Base-by-base conservation (phyloP, 2,888 invertebrate genomes). In the Petrolisthes cinctipes region DNA sequence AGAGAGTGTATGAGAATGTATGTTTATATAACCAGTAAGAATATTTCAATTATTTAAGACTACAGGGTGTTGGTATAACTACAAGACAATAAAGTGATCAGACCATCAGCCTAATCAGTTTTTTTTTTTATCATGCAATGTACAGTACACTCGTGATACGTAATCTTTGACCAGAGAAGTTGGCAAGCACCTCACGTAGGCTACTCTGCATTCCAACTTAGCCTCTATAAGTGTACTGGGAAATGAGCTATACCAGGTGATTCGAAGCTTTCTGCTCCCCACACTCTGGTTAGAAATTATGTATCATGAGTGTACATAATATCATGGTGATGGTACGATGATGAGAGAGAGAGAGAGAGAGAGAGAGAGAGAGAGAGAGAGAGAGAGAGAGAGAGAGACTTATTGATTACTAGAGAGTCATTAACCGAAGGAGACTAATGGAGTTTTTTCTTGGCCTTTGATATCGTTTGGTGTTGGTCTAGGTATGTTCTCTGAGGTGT, bases 331-430 rank as follows among this genome's bases (percentile, higher is more conserved):
- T 17, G 79, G 51, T 17, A 76, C 9, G 5, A 9, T 51, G 51
- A 6, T 17, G 14, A 14, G 17, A 51, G 78, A 51, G 53, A 4
- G 78, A 78, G 78, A 78, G 78, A 78, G 78, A 78, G 78, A 78
- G 53, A 53, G 78, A 78, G 78, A 76, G 76, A 51, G 51, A 76
- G 76, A 51, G 76, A 51, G 23, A 51, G 76, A 76, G 51, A 51
- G 76, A 76, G 51, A 51, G 37, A 14, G 61, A 14, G 79, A n/a
- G 56, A 54, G 56, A 56, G 54, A 56, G 54, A 56, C 14, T 20
- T 11, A 79, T 14, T 61, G 3, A 9, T 61, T 61, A 17, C 17
- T 1, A 23, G 37, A n/a, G 20, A 23, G 9, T 11, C 20, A 75
- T 75, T 75, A n/a, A 11, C 4, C 20, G 11, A 75, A 11, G 9